Evolutionary conservation across 2,113 vertebrate species (phyloP).

Genomic region (Pygoscelis adeliae): DNA sequence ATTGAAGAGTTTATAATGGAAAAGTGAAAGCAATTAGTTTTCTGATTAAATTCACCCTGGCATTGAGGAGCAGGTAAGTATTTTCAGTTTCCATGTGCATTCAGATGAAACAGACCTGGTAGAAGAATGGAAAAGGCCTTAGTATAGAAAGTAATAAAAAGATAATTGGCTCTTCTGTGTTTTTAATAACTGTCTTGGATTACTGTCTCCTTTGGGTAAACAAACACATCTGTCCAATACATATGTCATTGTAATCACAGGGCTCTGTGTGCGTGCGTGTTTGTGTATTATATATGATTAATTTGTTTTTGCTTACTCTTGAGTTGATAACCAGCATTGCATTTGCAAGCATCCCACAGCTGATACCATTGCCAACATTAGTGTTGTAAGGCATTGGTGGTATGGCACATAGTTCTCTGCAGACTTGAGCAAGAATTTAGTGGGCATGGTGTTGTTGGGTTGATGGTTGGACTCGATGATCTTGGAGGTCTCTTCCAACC

Average conservation of each 20-base stretch:
- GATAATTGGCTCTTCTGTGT: background rate
- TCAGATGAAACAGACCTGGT: background rate
- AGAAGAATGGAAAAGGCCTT: constrained; percentile 5
- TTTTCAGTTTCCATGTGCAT: constrained; percentile 21
- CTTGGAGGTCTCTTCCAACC: too few species aligned
- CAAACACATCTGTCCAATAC: background rate
- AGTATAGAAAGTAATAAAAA: background rate
- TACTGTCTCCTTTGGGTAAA: background rate
- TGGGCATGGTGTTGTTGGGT: too few species aligned
- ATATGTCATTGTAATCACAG: background rate
- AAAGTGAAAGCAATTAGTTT: constrained; percentile 61
- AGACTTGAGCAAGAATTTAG: background rate
- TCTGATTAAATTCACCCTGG: constrained; percentile 51
- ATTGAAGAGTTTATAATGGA: constrained; percentile 38
- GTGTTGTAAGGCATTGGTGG: background rate
- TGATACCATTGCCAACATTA: too few species aligned
- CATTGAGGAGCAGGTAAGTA: constrained; percentile 1
- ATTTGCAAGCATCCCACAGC: background rate
- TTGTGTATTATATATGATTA: rapidly evolving
- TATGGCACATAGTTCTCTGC: background rate
- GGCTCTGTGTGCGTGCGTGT: background rate
- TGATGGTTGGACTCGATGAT: too few species aligned
- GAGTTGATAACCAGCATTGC: background rate
- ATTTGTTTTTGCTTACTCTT: background rate
- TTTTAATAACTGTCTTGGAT: background rate